Percentiles rank a stretch among this genome's conserved stretches.
phyloP scores from a whole-genome alignment of 1,140 invertebrate genomes.

The honey bee (Apis mellifera) region Amel_HAv3.1 CM009933.2:3831001-3831500 shows the following conservation, averaged over 20 bases:
- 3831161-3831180: conserved; percentile 8
- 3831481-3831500: conserved; percentile 48
- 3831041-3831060: neutral
- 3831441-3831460: neutral
- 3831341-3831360: conserved; percentile 77
- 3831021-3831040: too few relatives aligned
- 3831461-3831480: conserved; percentile 30
- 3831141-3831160: neutral
- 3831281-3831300: conserved; percentile 52
- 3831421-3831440: conserved; percentile 59
- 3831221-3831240: conserved; percentile 40
- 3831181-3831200: conserved; percentile 33
- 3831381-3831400: conserved; percentile 77
- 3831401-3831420: conserved; percentile 73
- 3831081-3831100: conserved; percentile 10
- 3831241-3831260: conserved; percentile 58
- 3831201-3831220: conserved; percentile 26
- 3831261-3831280: conserved; percentile 33
- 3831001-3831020: too few relatives aligned
- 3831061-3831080: neutral
- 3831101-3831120: neutral
- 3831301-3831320: conserved; percentile 47
- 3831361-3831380: conserved; percentile 74
- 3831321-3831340: conserved; percentile 75
- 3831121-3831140: neutral